Percentiles rank a stretch among this genome's conserved stretches.
phyloP scores from a whole-genome alignment of 1,140 invertebrate genomes.

The Zaprionus gabonicus region DNA sequence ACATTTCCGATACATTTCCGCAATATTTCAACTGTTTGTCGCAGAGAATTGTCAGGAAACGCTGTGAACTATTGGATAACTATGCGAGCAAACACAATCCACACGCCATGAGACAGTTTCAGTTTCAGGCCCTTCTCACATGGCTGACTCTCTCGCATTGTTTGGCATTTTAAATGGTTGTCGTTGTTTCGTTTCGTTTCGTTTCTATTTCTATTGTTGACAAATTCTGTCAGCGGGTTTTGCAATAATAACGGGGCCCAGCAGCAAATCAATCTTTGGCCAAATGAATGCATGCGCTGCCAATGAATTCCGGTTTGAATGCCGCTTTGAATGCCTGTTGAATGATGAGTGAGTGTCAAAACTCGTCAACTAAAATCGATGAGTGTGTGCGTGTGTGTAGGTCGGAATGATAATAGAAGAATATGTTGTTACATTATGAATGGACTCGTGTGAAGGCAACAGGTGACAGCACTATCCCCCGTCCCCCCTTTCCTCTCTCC shows the following conservation, averaged over 20 bases:
- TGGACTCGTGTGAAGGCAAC: constrained; percentile 29
- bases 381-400: constrained; percentile 17
- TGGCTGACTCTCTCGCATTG: constrained; percentile 6
- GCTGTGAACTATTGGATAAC: constrained; percentile 13
- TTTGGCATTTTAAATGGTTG: constrained; percentile 25
- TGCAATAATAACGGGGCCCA: constrained; percentile 20
- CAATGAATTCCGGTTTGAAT: constrained; percentile 7
- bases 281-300: constrained; percentile 5
- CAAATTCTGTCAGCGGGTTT: constrained; percentile 36
- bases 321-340: constrained; percentile 11
- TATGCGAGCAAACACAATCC: background rate
- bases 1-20: background rate
- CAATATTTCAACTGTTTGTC: background rate
- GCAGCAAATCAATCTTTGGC: constrained; percentile 27
- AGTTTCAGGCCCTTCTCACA: constrained; percentile 6
- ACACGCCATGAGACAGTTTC: background rate
- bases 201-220: constrained; percentile 20
- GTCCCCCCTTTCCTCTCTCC: background rate
- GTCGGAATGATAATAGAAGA: constrained; percentile 31
- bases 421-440: constrained; percentile 16
- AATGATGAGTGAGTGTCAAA: constrained; percentile 33
- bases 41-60: constrained; percentile 3
- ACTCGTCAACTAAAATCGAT: constrained; percentile 21
- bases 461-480: constrained; percentile 43
- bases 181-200: constrained; percentile 12